These are phyloP conservation scores for Strigamia maritima DNA, from an alignment of 2,888 invertebrate genomes.

Conservation along the genomic window DNA sequence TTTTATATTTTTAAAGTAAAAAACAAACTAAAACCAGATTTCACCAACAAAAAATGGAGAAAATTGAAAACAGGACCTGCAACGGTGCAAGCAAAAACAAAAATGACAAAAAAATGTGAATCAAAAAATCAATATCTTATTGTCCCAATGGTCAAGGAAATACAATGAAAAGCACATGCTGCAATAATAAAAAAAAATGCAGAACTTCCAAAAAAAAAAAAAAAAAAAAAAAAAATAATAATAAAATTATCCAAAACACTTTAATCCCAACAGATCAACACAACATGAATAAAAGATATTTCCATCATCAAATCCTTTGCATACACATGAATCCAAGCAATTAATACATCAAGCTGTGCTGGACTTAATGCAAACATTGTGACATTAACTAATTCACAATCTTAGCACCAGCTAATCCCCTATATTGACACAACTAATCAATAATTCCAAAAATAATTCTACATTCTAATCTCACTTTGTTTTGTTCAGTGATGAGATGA, in stretches of 20 bases:
- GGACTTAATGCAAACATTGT: not conserved
- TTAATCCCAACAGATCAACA: not conserved
- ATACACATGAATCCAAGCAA: not conserved
- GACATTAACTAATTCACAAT: too few species aligned
- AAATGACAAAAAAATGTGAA: not conserved
- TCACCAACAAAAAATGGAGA: not conserved
- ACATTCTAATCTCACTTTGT: not conserved
- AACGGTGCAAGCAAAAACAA: not conserved
- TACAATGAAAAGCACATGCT: constrained; percentile 1
- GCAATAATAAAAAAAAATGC: not conserved
- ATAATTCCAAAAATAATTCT: not conserved
- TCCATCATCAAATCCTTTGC: not conserved
- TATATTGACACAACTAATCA: not conserved
- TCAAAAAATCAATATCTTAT: not conserved
- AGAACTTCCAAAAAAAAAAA: too few species aligned
- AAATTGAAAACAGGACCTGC: constrained; percentile 26
- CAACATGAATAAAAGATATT: not conserved
- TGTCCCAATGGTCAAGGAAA: constrained; percentile 1
- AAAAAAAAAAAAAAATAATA: not conserved
- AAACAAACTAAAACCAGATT: not conserved
- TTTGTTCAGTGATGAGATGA: not conserved
- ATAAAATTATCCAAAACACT: not conserved
- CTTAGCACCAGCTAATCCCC: too few species aligned
- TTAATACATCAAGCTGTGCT: not conserved
- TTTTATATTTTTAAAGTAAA: not conserved